phyloP scores from a whole-genome alignment of 2,888 invertebrate species.

The Micropterix aruncella region DNA sequence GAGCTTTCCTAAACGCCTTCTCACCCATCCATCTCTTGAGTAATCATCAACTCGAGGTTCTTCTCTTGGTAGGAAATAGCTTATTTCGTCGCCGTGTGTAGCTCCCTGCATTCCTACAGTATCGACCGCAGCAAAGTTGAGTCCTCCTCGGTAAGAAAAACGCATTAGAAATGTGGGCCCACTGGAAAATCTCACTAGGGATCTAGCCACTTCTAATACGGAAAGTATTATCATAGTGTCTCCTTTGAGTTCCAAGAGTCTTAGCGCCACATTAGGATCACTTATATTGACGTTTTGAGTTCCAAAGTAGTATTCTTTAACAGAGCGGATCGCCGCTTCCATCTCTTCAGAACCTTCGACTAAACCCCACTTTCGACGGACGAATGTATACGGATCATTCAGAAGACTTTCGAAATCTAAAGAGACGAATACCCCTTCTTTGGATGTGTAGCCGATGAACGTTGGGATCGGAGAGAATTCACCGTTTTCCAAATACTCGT shows the following conservation, averaged over 20 bases:
- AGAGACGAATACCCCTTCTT: neutral
- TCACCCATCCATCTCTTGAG: conserved; percentile 19
- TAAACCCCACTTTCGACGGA: too few relatives aligned
- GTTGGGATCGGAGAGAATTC: neutral
- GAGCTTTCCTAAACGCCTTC: conserved; percentile 25
- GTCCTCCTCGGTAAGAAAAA: neutral
- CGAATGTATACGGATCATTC: too few relatives aligned
- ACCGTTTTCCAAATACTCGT: too few relatives aligned
- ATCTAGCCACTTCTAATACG: too few relatives aligned
- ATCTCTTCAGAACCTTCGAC: too few relatives aligned
- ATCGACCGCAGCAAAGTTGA: neutral
- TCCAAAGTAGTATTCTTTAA: neutral
- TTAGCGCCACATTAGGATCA: too few relatives aligned
- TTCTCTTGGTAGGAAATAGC: conserved; percentile 29
- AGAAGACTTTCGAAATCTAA: too few relatives aligned
- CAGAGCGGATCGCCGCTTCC: neutral
- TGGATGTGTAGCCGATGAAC: neutral
- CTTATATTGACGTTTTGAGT: too few relatives aligned
- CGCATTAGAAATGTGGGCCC: neutral
- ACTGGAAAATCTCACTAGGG: neutral
- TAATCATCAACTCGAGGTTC: conserved; percentile 19
- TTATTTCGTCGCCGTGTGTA: conserved; percentile 28
- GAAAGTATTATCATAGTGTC: too few relatives aligned
- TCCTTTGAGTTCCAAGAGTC: too few relatives aligned
- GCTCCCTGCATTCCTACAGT: conserved; percentile 17